Conservation (phyloP, 2,888 invertebrate genomes). For the Megamerina dolium region DNA sequence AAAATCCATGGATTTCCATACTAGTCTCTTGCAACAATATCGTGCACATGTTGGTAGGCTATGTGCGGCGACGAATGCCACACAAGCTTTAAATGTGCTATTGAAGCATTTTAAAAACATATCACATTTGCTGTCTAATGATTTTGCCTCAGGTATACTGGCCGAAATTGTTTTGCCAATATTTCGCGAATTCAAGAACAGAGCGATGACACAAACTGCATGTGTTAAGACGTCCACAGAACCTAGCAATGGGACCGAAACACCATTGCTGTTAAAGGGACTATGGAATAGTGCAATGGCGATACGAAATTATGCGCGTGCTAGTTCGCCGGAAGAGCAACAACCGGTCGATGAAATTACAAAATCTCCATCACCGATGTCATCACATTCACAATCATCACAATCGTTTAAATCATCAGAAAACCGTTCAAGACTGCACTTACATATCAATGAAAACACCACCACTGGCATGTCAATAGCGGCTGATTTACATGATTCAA, state of each 20-base stretch:
- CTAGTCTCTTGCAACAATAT: conserved; percentile 33
- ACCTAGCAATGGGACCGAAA: not conserved
- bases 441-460: conserved; percentile 6
- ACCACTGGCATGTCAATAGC: too few species aligned
- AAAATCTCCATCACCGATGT: not conserved
- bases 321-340: not conserved
- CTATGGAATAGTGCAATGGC: too few species aligned
- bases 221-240: not conserved
- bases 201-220: too few species aligned
- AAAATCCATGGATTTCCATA: conserved; percentile 37
- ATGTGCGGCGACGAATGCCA: not conserved
- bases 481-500: not conserved
- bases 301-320: too few species aligned
- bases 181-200: conserved; percentile 40
- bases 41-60: conserved; percentile 23
- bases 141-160: conserved; percentile 40
- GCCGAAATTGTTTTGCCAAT: conserved; percentile 44
- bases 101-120: conserved; percentile 45
- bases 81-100: conserved; percentile 28
- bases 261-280: not conserved
- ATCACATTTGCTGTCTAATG: conserved; percentile 37
- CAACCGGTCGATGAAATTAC: too few species aligned
- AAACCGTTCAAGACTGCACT: conserved; percentile 19
- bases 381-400: conserved; percentile 15
- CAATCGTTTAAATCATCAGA: conserved; percentile 14